Conservation (phyloP, 1,140 invertebrate genomes). For the Bombus ignitus region DNA sequence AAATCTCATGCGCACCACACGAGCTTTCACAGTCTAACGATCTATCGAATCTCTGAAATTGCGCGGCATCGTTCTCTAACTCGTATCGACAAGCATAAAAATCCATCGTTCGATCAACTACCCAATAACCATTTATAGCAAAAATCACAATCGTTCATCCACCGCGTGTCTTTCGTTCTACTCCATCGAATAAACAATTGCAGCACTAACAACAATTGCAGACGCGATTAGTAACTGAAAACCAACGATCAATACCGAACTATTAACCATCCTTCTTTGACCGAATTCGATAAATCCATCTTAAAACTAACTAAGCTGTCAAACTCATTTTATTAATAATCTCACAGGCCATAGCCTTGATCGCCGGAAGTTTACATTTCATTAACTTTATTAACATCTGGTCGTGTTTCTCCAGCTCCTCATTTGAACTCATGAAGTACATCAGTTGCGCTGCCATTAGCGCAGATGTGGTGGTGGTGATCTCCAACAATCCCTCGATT, state of each 20-base stretch:
- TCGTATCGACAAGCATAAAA: too few species aligned
- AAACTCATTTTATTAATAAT: not conserved
- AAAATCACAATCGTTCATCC: too few species aligned
- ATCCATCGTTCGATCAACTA: not conserved
- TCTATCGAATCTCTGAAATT: not conserved
- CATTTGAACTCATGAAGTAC: not conserved
- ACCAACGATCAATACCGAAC: not conserved
- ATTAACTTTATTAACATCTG: conserved; percentile 47
- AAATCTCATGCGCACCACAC: not conserved
- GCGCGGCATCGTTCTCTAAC: not conserved
- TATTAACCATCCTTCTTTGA: not conserved
- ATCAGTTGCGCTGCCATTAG: conserved; percentile 58
- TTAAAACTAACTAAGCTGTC: too few species aligned
- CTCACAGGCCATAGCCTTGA: conserved; percentile 25
- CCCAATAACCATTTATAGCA: not conserved
- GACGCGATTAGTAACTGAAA: not conserved
- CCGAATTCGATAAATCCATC: not conserved
- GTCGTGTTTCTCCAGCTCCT: conserved; percentile 17
- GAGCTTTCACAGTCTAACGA: too few species aligned
- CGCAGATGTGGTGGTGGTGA: not conserved
- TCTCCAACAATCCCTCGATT: conserved; percentile 54
- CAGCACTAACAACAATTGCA: not conserved
- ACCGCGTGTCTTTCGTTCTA: too few species aligned
- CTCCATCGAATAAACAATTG: not conserved
- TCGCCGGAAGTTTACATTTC: conserved; percentile 39